Percentiles rank a stretch among this genome's conserved stretches.
Conservation (phyloP, 2,113 vertebrate species). For the Dromas ardeola region DNA sequence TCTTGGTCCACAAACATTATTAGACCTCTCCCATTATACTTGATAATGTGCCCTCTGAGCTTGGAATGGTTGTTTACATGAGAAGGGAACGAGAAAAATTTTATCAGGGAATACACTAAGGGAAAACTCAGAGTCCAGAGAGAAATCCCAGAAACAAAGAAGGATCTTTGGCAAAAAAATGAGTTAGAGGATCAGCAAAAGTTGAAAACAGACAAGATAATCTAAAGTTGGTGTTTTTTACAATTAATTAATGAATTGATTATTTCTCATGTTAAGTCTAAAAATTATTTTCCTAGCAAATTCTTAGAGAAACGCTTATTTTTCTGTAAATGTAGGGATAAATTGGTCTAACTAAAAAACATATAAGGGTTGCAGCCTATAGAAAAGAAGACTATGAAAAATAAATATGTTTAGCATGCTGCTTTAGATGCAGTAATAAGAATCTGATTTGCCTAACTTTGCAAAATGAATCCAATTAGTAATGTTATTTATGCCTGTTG, state of each 20-base stretch:
- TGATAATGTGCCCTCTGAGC: not conserved
- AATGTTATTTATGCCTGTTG: not conserved
- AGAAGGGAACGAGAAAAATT: not conserved
- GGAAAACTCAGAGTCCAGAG: not conserved
- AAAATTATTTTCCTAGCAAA: not conserved
- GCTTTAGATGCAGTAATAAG: not conserved
- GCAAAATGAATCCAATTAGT: not conserved
- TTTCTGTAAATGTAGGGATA: not conserved
- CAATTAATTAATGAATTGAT: not conserved
- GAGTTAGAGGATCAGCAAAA: not conserved
- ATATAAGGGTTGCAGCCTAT: not conserved
- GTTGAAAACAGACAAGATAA: fast-evolving
- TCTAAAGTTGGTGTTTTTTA: fast-evolving
- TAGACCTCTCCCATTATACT: not conserved
- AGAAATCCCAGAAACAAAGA: fast-evolving
- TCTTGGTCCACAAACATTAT: not conserved
- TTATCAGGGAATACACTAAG: not conserved
- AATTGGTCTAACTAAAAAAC: not conserved
- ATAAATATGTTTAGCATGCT: not conserved
- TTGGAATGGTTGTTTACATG: not conserved
- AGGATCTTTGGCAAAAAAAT: not conserved
- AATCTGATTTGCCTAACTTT: not conserved
- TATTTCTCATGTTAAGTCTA: not conserved
- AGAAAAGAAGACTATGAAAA: not conserved
- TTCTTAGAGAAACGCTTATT: not conserved